A percentile compares a stretch with the other conserved stretches of the same genome.
These are phyloP conservation scores for Hesperophylax magnus DNA, from an alignment of 1,140 invertebrate species.

Conservation along the genomic window DNA sequence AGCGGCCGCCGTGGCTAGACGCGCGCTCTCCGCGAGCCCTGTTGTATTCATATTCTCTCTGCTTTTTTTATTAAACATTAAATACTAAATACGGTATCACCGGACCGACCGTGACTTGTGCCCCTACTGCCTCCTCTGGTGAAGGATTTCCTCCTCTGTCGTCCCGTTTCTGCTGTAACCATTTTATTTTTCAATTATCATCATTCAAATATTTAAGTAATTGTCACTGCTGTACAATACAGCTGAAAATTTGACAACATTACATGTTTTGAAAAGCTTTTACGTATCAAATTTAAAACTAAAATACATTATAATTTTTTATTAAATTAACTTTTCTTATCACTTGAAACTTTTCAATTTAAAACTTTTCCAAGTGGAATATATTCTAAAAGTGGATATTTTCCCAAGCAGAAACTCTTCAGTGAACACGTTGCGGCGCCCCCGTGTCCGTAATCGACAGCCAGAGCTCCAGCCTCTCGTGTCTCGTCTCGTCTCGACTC, in stretches of 20 bases:
- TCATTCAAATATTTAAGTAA: neutral
- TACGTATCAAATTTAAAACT: no score
- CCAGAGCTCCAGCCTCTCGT: neutral
- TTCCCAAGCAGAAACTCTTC: neutral
- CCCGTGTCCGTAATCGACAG: neutral
- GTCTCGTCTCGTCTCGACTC: neutral
- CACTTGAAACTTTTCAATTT: no score
- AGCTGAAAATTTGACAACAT: neutral
- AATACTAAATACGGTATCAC: constrained; percentile 38
- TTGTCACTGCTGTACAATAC: neutral
- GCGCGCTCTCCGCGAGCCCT: constrained; percentile 52
- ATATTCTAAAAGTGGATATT: neutral
- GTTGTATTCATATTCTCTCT: constrained; percentile 48
- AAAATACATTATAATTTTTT: no score
- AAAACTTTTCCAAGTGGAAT: no score
- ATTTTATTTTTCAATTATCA: constrained; percentile 8
- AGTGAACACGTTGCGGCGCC: neutral
- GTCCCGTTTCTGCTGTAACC: constrained; percentile 46
- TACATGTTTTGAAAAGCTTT: no score
- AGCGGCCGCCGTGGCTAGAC: constrained; percentile 58
- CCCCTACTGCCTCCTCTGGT: constrained; percentile 37
- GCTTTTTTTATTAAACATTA: constrained; percentile 50
- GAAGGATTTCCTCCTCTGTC: constrained; percentile 42
- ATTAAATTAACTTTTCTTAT: no score
- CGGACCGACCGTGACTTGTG: constrained; percentile 33